Conservation (phyloP, 2,888 invertebrate genomes). For the Ctenicera cuprea region DNA sequence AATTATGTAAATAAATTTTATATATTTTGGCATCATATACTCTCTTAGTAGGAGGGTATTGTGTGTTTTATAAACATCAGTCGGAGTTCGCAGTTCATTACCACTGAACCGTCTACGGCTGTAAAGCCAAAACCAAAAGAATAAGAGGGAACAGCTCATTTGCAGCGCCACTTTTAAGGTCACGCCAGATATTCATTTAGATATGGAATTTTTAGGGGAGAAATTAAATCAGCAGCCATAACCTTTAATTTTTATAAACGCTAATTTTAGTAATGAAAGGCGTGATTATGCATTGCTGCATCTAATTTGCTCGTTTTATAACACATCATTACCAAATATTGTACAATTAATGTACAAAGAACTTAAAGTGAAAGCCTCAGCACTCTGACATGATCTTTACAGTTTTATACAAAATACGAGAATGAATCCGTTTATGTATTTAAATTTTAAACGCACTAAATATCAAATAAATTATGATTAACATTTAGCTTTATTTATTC, state of each 20-base stretch:
- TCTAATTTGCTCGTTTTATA: constrained; percentile 25
- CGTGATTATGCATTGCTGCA: constrained; percentile 53
- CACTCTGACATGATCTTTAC: too few relatives aligned
- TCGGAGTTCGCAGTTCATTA: constrained; percentile 66
- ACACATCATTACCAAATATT: background rate
- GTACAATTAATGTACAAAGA: background rate
- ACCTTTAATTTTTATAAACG: constrained; percentile 56
- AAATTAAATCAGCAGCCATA: constrained; percentile 53
- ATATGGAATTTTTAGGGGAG: constrained; percentile 58
- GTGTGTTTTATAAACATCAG: constrained; percentile 65
- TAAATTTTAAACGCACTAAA: too few relatives aligned
- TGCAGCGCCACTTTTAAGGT: constrained; percentile 62
- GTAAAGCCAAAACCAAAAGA: constrained; percentile 46
- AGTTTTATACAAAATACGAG: too few relatives aligned
- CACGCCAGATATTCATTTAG: constrained; percentile 64
- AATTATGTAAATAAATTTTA: too few relatives aligned
- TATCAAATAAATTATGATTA: too few relatives aligned
- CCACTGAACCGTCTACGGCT: constrained; percentile 54
- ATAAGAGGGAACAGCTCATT: constrained; percentile 58
- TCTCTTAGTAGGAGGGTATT: too few relatives aligned
- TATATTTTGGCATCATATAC: too few relatives aligned
- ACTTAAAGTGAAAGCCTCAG: background rate
- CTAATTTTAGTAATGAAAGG: constrained; percentile 55
- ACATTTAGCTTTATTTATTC: too few relatives aligned
- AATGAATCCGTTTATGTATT: too few relatives aligned